Conservation (phyloP, 2,888 invertebrate species). For the Cataglyphis cursor region DNA sequence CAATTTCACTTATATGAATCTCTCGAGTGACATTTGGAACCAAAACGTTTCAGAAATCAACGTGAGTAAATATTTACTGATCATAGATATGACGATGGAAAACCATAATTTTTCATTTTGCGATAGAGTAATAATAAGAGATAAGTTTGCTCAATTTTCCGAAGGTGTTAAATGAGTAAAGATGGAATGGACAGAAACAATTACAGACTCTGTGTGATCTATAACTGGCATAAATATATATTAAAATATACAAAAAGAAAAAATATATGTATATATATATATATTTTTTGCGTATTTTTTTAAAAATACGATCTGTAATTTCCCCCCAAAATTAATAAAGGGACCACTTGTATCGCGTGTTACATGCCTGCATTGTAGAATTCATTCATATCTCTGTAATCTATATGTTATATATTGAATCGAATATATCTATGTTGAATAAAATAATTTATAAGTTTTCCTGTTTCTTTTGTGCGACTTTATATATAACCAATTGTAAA, state of each 20-base stretch:
- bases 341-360: conserved; percentile 68
- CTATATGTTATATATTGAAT: conserved; percentile 45
- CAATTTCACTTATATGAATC: conserved; percentile 55
- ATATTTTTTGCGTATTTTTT: conserved; percentile 22
- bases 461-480: not conserved
- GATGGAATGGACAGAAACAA: conserved; percentile 15
- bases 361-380: conserved; percentile 51
- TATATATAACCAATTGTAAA: not conserved
- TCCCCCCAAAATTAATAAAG: conserved; percentile 62
- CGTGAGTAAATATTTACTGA: conserved; percentile 18
- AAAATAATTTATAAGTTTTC: conserved; percentile 17
- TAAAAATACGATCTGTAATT: conserved; percentile 56
- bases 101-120: conserved; percentile 11
- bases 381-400: conserved; percentile 42
- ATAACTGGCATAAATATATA: conserved; percentile 35
- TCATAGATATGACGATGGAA: not conserved
- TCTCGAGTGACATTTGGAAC: conserved; percentile 22
- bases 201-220: conserved; percentile 22
- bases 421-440: conserved; percentile 44
- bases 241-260: conserved; percentile 1
- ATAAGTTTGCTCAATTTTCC: conserved; percentile 32
- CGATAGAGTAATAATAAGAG: conserved; percentile 2
- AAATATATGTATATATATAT: not conserved
- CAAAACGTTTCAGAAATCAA: not conserved
- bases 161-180: conserved; percentile 25